These are phyloP conservation scores for Staurois parvus DNA, from an alignment of 2,797 vertebrate genomes.

Conservation along the genomic window DNA sequence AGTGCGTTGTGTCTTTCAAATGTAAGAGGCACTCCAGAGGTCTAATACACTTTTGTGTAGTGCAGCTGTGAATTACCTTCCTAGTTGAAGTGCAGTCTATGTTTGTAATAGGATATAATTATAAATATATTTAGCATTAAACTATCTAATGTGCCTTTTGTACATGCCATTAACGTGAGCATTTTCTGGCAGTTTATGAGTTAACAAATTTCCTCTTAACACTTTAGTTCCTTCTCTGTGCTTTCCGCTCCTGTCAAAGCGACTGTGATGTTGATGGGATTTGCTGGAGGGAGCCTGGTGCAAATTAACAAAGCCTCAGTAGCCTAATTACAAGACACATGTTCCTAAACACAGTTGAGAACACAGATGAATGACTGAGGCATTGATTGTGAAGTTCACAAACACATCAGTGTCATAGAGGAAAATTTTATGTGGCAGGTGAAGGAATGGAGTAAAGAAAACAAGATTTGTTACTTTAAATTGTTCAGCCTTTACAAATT, in stretches of 20 bases:
- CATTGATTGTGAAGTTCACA: conserved; percentile 76
- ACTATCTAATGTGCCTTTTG: neutral
- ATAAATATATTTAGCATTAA: neutral
- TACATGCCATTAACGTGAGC: neutral
- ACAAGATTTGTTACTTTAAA: conserved; percentile 18
- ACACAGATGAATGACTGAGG: conserved; percentile 75
- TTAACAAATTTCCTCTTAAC: conserved; percentile 45
- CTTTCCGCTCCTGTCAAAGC: conserved; percentile 74
- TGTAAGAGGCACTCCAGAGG: too few relatives aligned
- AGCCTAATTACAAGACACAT: conserved; percentile 90
- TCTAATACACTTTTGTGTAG: too few relatives aligned
- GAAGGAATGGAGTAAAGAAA: conserved; percentile 58
- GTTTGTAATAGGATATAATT: neutral
- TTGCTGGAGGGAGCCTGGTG: conserved; percentile 73
- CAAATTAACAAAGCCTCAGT: conserved; percentile 85
- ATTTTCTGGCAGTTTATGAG: neutral
- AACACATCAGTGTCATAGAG: conserved; percentile 68
- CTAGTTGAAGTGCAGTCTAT: neutral
- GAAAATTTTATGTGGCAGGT: conserved; percentile 74
- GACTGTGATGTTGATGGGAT: conserved; percentile 82
- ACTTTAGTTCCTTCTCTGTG: conserved; percentile 73
- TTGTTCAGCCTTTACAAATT: too few relatives aligned
- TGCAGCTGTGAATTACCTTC: neutral
- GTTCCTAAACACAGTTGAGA: conserved; percentile 85
- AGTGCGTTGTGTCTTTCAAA: too few relatives aligned